Evolutionary conservation across 2,888 invertebrate genomes (phyloP), one percentile per base, ranked within the genome.

Genomic region (Heliconius ismenius): DNA sequence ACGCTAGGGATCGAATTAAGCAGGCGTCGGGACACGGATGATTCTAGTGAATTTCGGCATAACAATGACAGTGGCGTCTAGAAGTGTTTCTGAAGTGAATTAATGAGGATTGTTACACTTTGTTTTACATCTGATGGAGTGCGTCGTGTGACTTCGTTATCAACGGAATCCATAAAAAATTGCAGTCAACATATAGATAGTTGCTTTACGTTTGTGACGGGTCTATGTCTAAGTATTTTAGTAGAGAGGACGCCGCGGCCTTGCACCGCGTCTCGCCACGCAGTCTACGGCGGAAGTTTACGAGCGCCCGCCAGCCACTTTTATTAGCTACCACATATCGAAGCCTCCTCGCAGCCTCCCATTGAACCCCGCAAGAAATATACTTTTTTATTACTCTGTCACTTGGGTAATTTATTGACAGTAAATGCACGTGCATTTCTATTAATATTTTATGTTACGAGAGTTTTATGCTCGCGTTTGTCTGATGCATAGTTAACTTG

Each of bases 401-500:
- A 93, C 93, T 93, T 84, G 86, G 88, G 90, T 94, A 93, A 94
- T 94, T 94, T 94, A 94, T 94, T 92, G 93, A 93, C 92, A 93
- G 93, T 93, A 93, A 93, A 92, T 92, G 88, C 92, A 92, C 93
- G 93, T 93, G 94, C 93, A 93, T 93, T 93, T 93, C 93, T 93
- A 93, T 94, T 93, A 93, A 93, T 93, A 93, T 93, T 94, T 93
- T 93, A 93, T 93, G 92, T 91, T 86, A 88, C 87, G 88, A 88
- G 88, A 86, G 90, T 91, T 93, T 92, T 91, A 89, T 89, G 86
- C 86, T 83, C 83, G 85, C 85, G 87, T 87, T 86, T 86, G 83
- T 80, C 83, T 86, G 86, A 85, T 80, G 89, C 87, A 90, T 92
- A 91, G 91, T 92, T 89, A 87, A 80, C 83, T 77, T 83, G 82